phyloP scores from a whole-genome alignment of 2,113 vertebrate genomes.

The Microtus ochrogaster region DNA sequence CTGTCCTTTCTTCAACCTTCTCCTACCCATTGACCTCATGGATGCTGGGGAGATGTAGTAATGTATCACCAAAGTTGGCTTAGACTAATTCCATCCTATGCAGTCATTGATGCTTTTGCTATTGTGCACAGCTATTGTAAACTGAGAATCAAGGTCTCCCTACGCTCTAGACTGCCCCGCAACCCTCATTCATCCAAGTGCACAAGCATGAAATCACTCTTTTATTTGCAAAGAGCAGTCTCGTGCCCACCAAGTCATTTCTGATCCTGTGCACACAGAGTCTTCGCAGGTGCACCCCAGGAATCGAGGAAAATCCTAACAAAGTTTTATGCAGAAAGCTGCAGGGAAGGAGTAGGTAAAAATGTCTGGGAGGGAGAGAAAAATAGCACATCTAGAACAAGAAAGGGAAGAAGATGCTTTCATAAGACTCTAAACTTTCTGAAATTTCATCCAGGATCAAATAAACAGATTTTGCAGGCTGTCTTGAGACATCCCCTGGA shows the following conservation, averaged over 20 bases:
- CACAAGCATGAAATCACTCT: conserved; percentile 5
- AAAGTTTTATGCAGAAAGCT: not conserved
- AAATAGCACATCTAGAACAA: conserved; percentile 1
- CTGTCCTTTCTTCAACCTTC: not conserved
- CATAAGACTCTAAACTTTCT: not conserved
- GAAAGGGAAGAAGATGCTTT: not conserved
- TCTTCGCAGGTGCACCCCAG: conserved; percentile 8
- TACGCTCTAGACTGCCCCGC: not conserved
- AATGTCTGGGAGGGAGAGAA: not conserved
- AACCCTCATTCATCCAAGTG: not conserved
- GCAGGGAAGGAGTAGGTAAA: conserved; percentile 18
- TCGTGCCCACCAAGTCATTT: conserved; percentile 37
- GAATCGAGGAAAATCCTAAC: conserved; percentile 46
- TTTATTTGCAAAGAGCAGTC: conserved; percentile 27
- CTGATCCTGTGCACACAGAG: not conserved
- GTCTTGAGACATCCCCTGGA: not conserved
- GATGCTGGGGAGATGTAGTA: not conserved
- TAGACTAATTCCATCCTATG: not conserved
- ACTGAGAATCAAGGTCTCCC: not conserved
- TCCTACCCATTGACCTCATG: not conserved
- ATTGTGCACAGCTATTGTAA: not conserved
- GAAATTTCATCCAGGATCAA: not conserved
- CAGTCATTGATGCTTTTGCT: not conserved
- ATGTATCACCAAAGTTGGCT: not conserved
- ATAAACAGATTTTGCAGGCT: not conserved